Base-by-base conservation (phyloP, 2,113 vertebrate genomes). In the Atrichornis clamosus region DNA sequence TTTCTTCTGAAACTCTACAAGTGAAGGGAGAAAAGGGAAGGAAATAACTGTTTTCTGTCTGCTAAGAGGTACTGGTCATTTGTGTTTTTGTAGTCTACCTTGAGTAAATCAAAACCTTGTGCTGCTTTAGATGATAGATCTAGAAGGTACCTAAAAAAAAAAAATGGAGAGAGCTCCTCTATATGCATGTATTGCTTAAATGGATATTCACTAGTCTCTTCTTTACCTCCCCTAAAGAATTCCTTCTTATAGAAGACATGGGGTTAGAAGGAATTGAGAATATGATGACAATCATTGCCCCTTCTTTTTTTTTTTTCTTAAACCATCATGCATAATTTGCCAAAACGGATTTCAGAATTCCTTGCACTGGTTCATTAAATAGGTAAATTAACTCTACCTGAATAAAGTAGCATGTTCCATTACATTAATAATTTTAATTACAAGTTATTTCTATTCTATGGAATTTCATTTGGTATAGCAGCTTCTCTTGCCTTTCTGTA, bases 61-160 rank as follows among this genome's bases (percentile, higher is more conserved):
- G 52, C 72, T 11, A 10, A 44, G 46, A 63, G 13, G 32, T 47
- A 44, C 22, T 63, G 46, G 7, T n/a, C n/a, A n/a, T n/a, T n/a
- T 62, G 39, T 67, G 14, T 11, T 83, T 85, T 62, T 49, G 7
- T 63, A 24, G 33, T 67, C 75, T 75, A 46, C 28, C 6, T 23
- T 76, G 58, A 79, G 17, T 76, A 84, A 93, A 91, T 68, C 4
- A 91, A 76, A 76, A 72, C 46, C 19, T 53, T 86, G 26, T 63
- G 15, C 32, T 93, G n/a, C 46, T 84, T 39, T 62, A 58, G 50
- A 18, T 65, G 15, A 14, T 82, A 64, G 7, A 16, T 39, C 27
- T 80, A 47, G 41, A 84, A 69, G 30, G 17, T 64, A 65, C 19
- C 33, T 87, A 65, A 73, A 56, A 73, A 20, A 72, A 87, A 37